Base-by-base conservation (phyloP, 2,888 invertebrate species). In the Thecocarcelia acutangulata region DNA sequence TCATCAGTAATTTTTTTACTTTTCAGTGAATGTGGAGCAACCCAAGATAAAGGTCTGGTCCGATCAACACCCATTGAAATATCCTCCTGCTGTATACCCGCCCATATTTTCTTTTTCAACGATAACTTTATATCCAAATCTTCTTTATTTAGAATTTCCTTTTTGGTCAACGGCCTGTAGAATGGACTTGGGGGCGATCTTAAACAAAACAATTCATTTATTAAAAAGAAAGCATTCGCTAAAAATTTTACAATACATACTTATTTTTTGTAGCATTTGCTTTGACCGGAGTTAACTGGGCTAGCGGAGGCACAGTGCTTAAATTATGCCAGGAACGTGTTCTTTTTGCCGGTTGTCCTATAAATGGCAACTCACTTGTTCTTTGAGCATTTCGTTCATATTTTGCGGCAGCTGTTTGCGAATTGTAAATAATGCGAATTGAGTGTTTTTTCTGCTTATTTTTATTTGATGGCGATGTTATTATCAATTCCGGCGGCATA, bases 51-150 rank as follows among this genome's bases (percentile, higher is more conserved):
- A 0, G 95, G 94, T 59, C 90, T 86, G 28, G 63, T 80, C 37
- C 76, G 78, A 84, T 64, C 80, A 11, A 78, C 12, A n/a, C 42
- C 28, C 12, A 64, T 52, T 6, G 59, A 76, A 5, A 59, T 75
- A 2, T 89, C 13, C 86, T 90, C 86, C 91, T 92, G 83, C 91
- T 92, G 85, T 78, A 90, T 84, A 5, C 95, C 95, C 2, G 94
- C 94, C 96, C 96, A 96, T 58, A 96, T 92, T 90, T 94, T 94
- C 88, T 94, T 94, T 87, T 94, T 94, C 33, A 96, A 87, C 0
- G 94, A 92, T 6, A 96, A 89, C 88, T 94, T 95, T 8, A 94
- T 93, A 90, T 95, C 94, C 17, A 90, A 77, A 24, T 88, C 89
- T 15, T 90, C 92, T 44, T 83, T 79, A 46, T 52, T 84, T 52